A percentile compares a stretch with the other conserved stretches of the same genome.
Conservation (phyloP, 1,140 invertebrate species). For the Triops longicaudatus region DNA sequence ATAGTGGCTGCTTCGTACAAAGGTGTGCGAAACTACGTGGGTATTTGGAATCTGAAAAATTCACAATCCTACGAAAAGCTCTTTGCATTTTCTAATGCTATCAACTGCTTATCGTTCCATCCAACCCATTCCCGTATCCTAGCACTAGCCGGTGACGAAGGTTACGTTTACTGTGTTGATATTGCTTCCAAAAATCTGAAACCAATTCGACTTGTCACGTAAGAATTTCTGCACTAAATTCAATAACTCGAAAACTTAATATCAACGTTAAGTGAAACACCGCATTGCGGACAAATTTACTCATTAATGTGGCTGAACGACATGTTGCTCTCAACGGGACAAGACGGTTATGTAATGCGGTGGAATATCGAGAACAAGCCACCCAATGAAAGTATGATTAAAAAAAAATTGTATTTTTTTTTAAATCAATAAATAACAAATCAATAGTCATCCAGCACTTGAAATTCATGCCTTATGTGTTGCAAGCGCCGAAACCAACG, state of each 20-base stretch:
- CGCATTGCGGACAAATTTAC: not conserved
- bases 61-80: not conserved
- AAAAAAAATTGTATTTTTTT: not conserved
- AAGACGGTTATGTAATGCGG: not conserved
- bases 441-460: not conserved
- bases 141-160: not conserved
- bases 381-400: not conserved
- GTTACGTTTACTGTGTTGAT: not conserved
- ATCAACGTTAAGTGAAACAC: not conserved
- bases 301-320: not conserved
- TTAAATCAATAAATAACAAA: not conserved
- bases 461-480: not conserved
- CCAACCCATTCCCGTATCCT: not conserved
- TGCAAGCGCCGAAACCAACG: not conserved
- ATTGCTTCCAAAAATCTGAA: not conserved
- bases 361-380: not conserved
- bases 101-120: not conserved
- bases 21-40: not conserved
- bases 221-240: not conserved
- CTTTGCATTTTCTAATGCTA: not conserved
- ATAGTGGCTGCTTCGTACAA: conserved; percentile 1
- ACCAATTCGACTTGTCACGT: conserved; percentile 11
- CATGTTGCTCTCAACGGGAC: not conserved
- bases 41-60: not conserved
- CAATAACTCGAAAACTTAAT: not conserved